Percentiles rank a stretch among this genome's conserved stretches.
These are phyloP conservation scores for Hirtodrosophila alboralis DNA, from an alignment of 2,888 invertebrate species.

Conservation along the genomic window DNA sequence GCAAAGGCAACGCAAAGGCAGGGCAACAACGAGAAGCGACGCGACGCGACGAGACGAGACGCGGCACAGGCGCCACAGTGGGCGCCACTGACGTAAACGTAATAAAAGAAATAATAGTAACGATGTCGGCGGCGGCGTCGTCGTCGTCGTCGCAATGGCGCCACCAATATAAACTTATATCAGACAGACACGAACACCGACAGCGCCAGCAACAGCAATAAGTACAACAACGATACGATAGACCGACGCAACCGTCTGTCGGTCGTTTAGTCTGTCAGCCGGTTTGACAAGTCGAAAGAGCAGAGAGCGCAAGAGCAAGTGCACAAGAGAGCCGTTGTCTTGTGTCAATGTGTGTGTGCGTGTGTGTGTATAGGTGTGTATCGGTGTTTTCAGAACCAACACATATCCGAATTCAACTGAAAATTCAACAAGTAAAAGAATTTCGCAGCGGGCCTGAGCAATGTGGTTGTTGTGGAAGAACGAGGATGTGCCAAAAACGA, in stretches of 20 bases:
- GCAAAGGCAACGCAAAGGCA: conserved; percentile 51
- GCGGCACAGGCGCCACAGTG: conserved; percentile 82
- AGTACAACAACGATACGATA: conserved; percentile 35
- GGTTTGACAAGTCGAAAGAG: conserved; percentile 75
- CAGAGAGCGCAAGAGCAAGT: conserved; percentile 51
- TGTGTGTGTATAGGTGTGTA: conserved; percentile 10
- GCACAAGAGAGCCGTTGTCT: conserved; percentile 41
- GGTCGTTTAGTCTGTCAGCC: conserved; percentile 70
- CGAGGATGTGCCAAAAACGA: conserved; percentile 28
- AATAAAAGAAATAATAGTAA: conserved; percentile 84
- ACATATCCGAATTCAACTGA: conserved; percentile 58
- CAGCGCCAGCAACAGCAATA: conserved; percentile 48
- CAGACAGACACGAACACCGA: conserved; percentile 71
- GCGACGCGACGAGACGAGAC: conserved; percentile 43
- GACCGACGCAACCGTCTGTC: conserved; percentile 61
- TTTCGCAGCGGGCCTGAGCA: conserved; percentile 15
- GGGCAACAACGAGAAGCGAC: conserved; percentile 42
- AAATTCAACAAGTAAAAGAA: conserved; percentile 59
- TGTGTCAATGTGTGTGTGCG: conserved; percentile 3
- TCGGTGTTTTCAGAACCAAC: conserved; percentile 22
- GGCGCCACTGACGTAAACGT: conserved; percentile 85
- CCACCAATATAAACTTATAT: conserved; percentile 81
- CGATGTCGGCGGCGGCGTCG: conserved; percentile 74
- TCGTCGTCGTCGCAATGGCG: conserved; percentile 82
- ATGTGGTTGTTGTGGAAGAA: conserved; percentile 31